These are phyloP conservation scores for Alectoris magna DNA, from an alignment of 2,797 vertebrate genomes.

Conservation along the genomic window DNA sequence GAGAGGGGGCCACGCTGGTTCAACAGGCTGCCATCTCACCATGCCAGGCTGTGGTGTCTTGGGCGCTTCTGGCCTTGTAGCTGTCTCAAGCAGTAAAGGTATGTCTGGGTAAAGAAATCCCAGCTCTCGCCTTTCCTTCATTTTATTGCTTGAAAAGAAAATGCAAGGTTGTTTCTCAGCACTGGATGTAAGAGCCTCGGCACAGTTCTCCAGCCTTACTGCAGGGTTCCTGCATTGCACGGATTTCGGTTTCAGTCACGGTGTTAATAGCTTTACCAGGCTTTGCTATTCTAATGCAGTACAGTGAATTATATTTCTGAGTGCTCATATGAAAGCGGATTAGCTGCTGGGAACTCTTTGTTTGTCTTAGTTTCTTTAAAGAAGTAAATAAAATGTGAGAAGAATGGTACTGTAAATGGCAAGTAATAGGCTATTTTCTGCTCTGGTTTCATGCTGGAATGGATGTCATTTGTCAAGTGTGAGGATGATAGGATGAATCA, in stretches of 20 bases:
- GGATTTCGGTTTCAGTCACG: neutral
- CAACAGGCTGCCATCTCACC: neutral
- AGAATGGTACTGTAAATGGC: constrained; percentile 16
- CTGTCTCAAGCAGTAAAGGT: neutral
- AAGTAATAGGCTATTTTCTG: constrained; percentile 62
- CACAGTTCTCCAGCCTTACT: neutral
- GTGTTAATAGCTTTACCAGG: constrained; percentile 22
- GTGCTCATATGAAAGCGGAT: constrained; percentile 7
- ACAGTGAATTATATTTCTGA: constrained; percentile 17
- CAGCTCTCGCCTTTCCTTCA: neutral
- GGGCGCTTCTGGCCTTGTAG: neutral
- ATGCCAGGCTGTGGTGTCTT: neutral
- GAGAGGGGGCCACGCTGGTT: neutral
- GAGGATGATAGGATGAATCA: constrained; percentile 74
- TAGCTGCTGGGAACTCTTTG: constrained; percentile 28
- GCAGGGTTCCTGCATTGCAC: neutral
- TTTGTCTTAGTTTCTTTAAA: constrained; percentile 50
- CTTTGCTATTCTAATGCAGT: constrained; percentile 23
- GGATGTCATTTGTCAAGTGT: constrained; percentile 74
- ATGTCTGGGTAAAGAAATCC: neutral
- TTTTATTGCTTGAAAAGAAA: constrained; percentile 18
- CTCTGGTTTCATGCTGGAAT: constrained; percentile 64
- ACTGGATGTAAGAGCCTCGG: neutral
- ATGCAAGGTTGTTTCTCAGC: neutral
- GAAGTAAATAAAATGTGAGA: constrained; percentile 47